These are phyloP conservation scores for Oikopleura albicans DNA, from an alignment of 23 tunicate species.

Conservation along the genomic window DNA sequence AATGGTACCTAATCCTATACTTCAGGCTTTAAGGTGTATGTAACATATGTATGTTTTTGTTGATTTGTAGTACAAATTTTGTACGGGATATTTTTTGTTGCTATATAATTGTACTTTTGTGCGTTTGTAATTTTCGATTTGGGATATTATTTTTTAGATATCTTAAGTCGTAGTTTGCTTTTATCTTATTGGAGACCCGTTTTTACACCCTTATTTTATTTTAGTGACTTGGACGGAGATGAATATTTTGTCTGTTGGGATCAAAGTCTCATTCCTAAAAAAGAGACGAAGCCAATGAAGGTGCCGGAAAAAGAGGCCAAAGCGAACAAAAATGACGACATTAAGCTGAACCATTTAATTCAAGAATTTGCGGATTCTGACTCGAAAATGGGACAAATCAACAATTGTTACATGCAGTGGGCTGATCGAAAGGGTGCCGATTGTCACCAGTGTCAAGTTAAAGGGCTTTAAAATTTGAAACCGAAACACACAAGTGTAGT, in stretches of 20 bases:
- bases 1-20: too few relatives aligned
- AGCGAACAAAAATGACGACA: background rate
- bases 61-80: too few relatives aligned
- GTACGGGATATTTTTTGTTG: too few relatives aligned
- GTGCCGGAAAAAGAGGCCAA: background rate
- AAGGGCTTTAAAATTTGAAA: background rate
- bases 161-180: too few relatives aligned
- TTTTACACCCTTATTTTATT: too few relatives aligned
- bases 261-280: background rate
- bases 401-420: background rate
- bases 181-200: too few relatives aligned
- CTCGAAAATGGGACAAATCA: background rate
- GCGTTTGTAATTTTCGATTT: too few relatives aligned
- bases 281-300: background rate
- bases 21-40: too few relatives aligned
- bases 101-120: too few relatives aligned
- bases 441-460: background rate
- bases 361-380: background rate
- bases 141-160: too few relatives aligned
- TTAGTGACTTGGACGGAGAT: constrained; percentile 11
- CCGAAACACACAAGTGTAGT: too few relatives aligned
- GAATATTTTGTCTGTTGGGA: constrained; percentile 16
- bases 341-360: background rate
- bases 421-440: background rate
- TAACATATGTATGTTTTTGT: too few relatives aligned